Evolutionary conservation across 2,797 vertebrate species (phyloP), one percentile per base, ranked within the genome.

Genomic region (Etheostoma nigrum): DNA sequence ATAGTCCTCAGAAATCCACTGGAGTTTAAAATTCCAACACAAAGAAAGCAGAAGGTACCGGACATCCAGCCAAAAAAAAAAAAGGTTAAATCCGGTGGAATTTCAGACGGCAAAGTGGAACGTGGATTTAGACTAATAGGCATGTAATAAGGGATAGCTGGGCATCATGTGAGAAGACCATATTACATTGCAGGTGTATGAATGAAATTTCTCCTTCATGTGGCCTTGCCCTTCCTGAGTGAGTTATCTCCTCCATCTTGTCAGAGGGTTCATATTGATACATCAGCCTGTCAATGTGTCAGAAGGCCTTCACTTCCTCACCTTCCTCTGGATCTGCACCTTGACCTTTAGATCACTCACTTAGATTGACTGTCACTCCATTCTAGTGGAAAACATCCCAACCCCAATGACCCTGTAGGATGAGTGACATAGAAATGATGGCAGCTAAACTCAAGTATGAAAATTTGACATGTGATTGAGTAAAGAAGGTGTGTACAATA

Each of bases 141-240:
- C 4, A 36, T 23, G 21, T 73, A 51, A 83, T 69, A 57, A 63
- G 51, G 58, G 15, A 79, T 18, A 19, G 55, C 25, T 57, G 61
- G 14, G 12, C 57, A 16, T 77, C 19, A 40, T 42, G 47, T 44
- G 23, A 14, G 65, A 61, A 60, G 53, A 67, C 33, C 58, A 25
- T 40, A 48, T 76, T 45, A 68, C n/a, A 52, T 27, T 27, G 36
- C 40, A 55, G 33, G 53, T 53, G 23, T 67, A 59, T 68, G 69
- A 81, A 68, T 62, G 67, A 81, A 70, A 67, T 81, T 83, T 76
- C 30, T 69, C 73, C 85, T 79, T 82, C 55, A 79, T 40, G 25
- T 81, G 69, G 60, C 85, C 74, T 84, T 76, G 66, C 14, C 33
- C 9, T 69, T 59, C 66, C 63, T 27, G 40, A 40, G 51, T 74